Conservation (phyloP, 1,140 invertebrate genomes). For the Chelonus insularis region DNA sequence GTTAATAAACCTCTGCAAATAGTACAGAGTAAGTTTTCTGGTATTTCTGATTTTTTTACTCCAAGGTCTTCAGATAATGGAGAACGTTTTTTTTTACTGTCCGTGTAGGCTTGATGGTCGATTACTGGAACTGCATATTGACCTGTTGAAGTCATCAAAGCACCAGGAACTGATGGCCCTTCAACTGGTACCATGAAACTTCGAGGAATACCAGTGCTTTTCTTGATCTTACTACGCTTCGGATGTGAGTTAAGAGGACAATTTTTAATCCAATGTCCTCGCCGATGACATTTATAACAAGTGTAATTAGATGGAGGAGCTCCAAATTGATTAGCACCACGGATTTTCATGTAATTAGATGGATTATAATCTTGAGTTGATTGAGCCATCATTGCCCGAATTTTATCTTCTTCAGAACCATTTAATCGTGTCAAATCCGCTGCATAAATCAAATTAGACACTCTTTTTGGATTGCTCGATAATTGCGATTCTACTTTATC, state of each 20-base stretch:
- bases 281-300: constrained; percentile 89
- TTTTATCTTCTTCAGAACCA: constrained; percentile 94
- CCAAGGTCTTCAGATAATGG: constrained; percentile 64
- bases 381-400: constrained; percentile 94
- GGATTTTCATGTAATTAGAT: constrained; percentile 87
- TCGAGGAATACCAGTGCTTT: constrained; percentile 95
- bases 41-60: constrained; percentile 74
- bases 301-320: constrained; percentile 86
- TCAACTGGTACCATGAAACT: constrained; percentile 94
- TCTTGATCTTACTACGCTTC: constrained; percentile 79
- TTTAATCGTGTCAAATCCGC: constrained; percentile 87
- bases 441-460: constrained; percentile 63
- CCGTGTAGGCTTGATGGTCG: no score
- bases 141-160: constrained; percentile 90
- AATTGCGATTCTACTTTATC: constrained; percentile 58
- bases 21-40: constrained; percentile 87
- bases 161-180: constrained; percentile 84
- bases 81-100: no score
- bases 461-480: constrained; percentile 62
- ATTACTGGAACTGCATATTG: constrained; percentile 89
- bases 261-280: constrained; percentile 95
- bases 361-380: constrained; percentile 95
- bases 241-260: constrained; percentile 73
- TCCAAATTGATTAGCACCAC: constrained; percentile 82
- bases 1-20: constrained; percentile 90